phyloP scores from a whole-genome alignment of 1,140 invertebrate species.

The Drosophila micromelanica region DNA sequence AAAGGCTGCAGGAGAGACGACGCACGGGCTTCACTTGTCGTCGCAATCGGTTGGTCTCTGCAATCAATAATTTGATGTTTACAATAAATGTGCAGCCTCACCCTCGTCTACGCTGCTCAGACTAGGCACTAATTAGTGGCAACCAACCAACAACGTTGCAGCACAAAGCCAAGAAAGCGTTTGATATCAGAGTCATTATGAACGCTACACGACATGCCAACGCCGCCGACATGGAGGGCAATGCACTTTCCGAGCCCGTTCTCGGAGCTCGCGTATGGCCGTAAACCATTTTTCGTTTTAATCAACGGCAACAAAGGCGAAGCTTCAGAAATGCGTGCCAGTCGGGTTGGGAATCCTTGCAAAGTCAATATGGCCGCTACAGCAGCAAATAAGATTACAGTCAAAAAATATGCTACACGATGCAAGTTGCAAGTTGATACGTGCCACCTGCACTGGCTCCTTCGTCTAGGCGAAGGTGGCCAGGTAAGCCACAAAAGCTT shows the following conservation, averaged over 20 bases:
- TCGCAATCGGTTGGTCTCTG: conserved; percentile 48
- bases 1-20: background rate
- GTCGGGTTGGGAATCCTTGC: conserved; percentile 48
- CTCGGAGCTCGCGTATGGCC: background rate
- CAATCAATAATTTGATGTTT: conserved; percentile 79
- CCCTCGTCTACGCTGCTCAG: background rate
- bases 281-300: conserved; percentile 40
- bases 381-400: background rate
- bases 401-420: conserved; percentile 47
- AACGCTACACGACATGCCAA: background rate
- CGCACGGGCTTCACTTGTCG: conserved; percentile 33
- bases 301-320: conserved; percentile 46
- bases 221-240: conserved; percentile 53
- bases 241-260: conserved; percentile 52
- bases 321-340: conserved; percentile 33
- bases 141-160: conserved; percentile 49
- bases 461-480: conserved; percentile 21
- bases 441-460: conserved; percentile 46
- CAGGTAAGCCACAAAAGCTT: conserved; percentile 51
- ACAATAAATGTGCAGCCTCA: conserved; percentile 60
- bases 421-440: conserved; percentile 56
- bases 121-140: conserved; percentile 65
- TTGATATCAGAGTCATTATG: conserved; percentile 52
- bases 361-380: conserved; percentile 44
- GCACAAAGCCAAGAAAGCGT: conserved; percentile 50